Evolutionary conservation across 2,797 vertebrate genomes (phyloP), one percentile per base, ranked within the genome.

Genomic region (Notolepis coatsorum): DNA sequence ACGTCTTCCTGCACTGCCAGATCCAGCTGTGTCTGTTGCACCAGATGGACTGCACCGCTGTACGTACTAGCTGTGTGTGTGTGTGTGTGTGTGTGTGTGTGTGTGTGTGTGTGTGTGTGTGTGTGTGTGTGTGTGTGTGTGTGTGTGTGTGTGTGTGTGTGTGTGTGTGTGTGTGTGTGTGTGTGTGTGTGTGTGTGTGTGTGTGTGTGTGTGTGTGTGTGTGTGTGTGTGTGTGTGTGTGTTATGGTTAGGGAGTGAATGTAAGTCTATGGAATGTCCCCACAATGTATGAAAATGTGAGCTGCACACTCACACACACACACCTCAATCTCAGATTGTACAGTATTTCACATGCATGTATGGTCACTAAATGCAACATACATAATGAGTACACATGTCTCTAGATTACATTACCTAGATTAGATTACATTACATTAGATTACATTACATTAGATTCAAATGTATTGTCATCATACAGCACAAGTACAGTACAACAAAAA

Each of bases 1-100:
- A 62, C 5, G 27, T 91, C 33, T 85, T 57, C 64, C 9, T 90
- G 59, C 85, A 91, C 57, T 91, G 89, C 18, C 57, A 63, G 2
- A 30, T 85, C 39, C 81, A 81, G 21, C 57, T 89, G 35, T 90
- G 87, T 68, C 76, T 84, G 31, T 8, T 66, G 42, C 47, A 17
- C 0, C 0, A 55, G 23, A 71, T 57, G 13, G 51, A 76, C 42
- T 91, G 90, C 56, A 54, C 69, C 5, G 5, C 31, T 69, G 88
- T 84, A 76, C 0, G 79, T 62, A 37, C 0, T 0, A 9, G 7
- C 0, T 65, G 2, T 41, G 35, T 51, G 13, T 15, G 3, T 42
- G 24, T 46, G 21, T 10, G 13, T n/a, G 23, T 24, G 23, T 35
- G 33, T 35, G 33, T 35, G 33, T 13, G 33, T 13, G 33, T 35